A percentile compares a stretch with the other conserved stretches of the same genome.
These are phyloP conservation scores for Fopius arisanus DNA, from an alignment of 1,140 invertebrate species.

Conservation along the genomic window DNA sequence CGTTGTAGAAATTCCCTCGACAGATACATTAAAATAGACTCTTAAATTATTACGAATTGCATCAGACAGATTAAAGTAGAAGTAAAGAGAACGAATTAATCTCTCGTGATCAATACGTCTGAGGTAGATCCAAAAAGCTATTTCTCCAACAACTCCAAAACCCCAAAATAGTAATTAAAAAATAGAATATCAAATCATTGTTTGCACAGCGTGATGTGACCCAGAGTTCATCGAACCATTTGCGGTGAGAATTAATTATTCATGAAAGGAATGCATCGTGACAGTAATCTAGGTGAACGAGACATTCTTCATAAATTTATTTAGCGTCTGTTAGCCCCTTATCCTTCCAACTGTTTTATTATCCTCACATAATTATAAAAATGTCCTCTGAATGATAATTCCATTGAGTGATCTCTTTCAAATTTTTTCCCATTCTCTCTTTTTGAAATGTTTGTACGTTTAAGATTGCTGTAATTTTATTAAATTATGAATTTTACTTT, in stretches of 20 bases:
- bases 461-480: too few species aligned
- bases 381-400: too few species aligned
- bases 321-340: neutral
- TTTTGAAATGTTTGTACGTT: too few species aligned
- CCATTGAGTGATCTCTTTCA: too few species aligned
- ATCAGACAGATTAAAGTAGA: too few species aligned
- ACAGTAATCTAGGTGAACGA: conserved; percentile 26
- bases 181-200: neutral
- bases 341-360: neutral
- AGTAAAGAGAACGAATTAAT: too few species aligned
- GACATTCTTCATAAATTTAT: conserved; percentile 19
- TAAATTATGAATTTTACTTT: too few species aligned
- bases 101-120: neutral
- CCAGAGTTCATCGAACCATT: conserved; percentile 4
- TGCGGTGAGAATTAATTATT: conserved; percentile 28
- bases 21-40: neutral
- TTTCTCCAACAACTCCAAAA: too few species aligned
- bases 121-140: too few species aligned
- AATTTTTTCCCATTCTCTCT: too few species aligned
- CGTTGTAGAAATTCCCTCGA: neutral
- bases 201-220: neutral
- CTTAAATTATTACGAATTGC: neutral
- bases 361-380: neutral
- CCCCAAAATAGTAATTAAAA: too few species aligned
- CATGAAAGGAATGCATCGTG: conserved; percentile 30